Percentiles rank a stretch among this genome's conserved stretches.
Conservation (phyloP, 2,888 invertebrate species). For the Gortyna flavago region DNA sequence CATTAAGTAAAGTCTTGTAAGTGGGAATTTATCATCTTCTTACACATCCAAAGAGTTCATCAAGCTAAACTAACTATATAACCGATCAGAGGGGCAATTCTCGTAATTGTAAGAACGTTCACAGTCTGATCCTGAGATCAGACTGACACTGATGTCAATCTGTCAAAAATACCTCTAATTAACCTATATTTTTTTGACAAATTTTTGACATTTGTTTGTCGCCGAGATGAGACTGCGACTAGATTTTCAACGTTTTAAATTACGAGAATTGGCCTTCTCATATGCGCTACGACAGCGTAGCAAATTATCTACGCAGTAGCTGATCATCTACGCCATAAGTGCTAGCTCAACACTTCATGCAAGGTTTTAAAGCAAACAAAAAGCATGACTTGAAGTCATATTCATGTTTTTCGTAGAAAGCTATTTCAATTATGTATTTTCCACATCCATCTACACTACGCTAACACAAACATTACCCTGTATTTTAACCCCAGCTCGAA, state of each 20-base stretch:
- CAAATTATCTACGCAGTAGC: not conserved
- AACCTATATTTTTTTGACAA: no score
- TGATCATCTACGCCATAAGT: constrained; percentile 1
- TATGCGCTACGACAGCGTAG: constrained; percentile 8
- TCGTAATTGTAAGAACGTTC: not conserved
- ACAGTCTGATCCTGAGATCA: not conserved
- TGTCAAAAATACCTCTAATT: not conserved
- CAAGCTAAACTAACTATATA: not conserved
- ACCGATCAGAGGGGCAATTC: not conserved
- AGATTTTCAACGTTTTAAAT: not conserved
- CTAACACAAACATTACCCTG: not conserved
- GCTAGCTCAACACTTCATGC: not conserved
- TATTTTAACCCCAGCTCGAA: constrained; percentile 1
- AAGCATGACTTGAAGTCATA: not conserved
- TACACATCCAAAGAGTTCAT: constrained; percentile 21
- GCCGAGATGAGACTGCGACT: not conserved
- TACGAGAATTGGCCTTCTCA: not conserved
- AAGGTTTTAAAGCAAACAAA: not conserved
- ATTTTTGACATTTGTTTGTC: no score
- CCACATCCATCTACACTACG: not conserved
- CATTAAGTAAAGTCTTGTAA: constrained; percentile 27
- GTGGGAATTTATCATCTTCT: constrained; percentile 30
- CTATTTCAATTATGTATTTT: not conserved
- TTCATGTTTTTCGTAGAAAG: not conserved
- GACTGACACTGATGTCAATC: no score